A percentile compares a stretch with the other conserved stretches of the same genome.
Conservation (phyloP, 2,888 invertebrate genomes). For the Spialia ferax region DNA sequence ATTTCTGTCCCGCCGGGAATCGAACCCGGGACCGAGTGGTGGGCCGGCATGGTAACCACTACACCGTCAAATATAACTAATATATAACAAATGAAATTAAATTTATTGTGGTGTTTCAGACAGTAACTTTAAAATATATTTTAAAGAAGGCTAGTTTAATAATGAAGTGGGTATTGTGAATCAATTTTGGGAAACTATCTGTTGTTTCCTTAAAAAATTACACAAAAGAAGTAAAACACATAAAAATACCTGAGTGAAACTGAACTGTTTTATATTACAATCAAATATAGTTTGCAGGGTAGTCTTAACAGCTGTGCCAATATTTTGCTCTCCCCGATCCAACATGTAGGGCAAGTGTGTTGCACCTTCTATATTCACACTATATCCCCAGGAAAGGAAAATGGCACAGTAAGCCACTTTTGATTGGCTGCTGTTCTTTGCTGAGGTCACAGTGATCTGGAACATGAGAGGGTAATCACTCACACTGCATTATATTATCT, state of each 20-base stretch:
- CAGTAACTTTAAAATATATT: too few relatives aligned
- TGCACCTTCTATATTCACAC: conserved; percentile 55
- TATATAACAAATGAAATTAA: too few relatives aligned
- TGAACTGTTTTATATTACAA: conserved; percentile 72
- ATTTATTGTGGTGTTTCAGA: too few relatives aligned
- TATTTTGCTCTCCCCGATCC: conserved; percentile 72
- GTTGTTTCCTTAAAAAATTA: too few relatives aligned
- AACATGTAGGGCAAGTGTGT: conserved; percentile 77
- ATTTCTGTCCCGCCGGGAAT: too few relatives aligned
- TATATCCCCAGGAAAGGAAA: conserved; percentile 74
- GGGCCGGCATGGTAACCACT: too few relatives aligned
- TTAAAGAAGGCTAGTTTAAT: too few relatives aligned
- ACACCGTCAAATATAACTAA: too few relatives aligned
- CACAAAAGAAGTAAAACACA: not conserved
- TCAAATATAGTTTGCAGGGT: conserved; percentile 76
- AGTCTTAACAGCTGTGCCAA: conserved; percentile 66
- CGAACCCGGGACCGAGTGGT: too few relatives aligned
- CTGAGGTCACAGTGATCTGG: conserved; percentile 69
- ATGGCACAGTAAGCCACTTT: conserved; percentile 69
- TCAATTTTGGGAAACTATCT: too few relatives aligned
- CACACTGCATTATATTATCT: too few relatives aligned
- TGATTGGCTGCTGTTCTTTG: conserved; percentile 56
- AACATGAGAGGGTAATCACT: conserved; percentile 45
- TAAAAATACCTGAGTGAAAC: conserved; percentile 71
- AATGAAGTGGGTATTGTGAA: too few relatives aligned